These are phyloP conservation scores for Moxostoma hubbsi DNA, from an alignment of 2,797 vertebrate genomes.

Conservation along the genomic window DNA sequence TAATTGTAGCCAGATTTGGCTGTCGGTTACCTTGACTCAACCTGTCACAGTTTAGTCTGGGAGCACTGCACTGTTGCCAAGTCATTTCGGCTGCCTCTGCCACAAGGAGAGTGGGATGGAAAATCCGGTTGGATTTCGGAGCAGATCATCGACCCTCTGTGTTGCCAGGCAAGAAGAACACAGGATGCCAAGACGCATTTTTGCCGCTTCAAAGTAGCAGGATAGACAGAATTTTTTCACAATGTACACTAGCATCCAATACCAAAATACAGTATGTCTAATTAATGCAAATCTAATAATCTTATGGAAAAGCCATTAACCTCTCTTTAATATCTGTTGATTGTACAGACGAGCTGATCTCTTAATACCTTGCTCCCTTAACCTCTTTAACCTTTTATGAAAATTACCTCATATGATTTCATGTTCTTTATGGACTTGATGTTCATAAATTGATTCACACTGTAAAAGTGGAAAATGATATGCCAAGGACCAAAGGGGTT, in stretches of 20 bases:
- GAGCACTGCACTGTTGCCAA: conserved; percentile 51
- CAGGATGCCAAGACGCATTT: conserved; percentile 66
- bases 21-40: conserved; percentile 63
- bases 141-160: conserved; percentile 37
- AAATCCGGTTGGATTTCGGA: conserved; percentile 63
- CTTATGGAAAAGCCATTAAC: background rate
- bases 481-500: too few relatives aligned
- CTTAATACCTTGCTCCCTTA: too few relatives aligned
- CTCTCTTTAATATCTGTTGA: background rate
- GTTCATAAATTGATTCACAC: too few relatives aligned
- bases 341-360: conserved; percentile 5
- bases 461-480: too few relatives aligned
- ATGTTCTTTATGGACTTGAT: too few relatives aligned
- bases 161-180: conserved; percentile 70
- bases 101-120: conserved; percentile 47
- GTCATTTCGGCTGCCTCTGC: conserved; percentile 63
- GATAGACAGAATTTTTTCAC: conserved; percentile 3
- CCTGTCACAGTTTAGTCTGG: conserved; percentile 69
- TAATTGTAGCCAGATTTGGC: conserved; percentile 74
- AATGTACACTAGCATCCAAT: background rate
- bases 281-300: background rate
- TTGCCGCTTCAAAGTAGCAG: conserved; percentile 43
- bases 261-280: background rate
- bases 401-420: too few relatives aligned
- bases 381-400: too few relatives aligned